Evolutionary conservation across 2,888 invertebrate genomes (phyloP).

Genomic region (Ormyrus nitidulus): DNA sequence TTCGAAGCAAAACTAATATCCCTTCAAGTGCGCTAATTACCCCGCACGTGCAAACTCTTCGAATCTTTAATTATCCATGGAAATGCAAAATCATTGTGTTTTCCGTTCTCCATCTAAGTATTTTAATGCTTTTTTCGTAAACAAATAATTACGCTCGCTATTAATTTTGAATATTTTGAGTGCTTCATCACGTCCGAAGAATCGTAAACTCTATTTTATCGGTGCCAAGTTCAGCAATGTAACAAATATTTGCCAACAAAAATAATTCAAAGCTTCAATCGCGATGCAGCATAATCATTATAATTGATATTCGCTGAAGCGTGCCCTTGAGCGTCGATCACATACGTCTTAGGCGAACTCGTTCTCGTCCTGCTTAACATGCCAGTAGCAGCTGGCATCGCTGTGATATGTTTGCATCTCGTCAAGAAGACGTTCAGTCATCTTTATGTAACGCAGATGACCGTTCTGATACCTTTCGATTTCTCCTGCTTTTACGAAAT

Average conservation of each 20-base stretch:
- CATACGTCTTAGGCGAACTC: slow-evolving; percentile 11
- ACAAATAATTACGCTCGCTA: not conserved
- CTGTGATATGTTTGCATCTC: slow-evolving; percentile 62
- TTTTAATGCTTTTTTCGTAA: not conserved
- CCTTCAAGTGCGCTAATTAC: slow-evolving; percentile 41
- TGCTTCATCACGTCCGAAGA: slow-evolving; percentile 7
- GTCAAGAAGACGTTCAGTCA: slow-evolving; percentile 65
- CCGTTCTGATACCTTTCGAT: slow-evolving; percentile 1
- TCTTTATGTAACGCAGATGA: slow-evolving; percentile 63
- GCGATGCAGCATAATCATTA: slow-evolving; percentile 40
- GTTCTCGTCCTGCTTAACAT: slow-evolving; percentile 44
- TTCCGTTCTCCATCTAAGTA: not conserved
- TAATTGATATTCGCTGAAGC: slow-evolving; percentile 54
- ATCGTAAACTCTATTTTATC: slow-evolving; percentile 3
- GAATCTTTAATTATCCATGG: not conserved
- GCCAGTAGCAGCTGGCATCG: slow-evolving; percentile 66
- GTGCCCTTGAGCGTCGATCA: slow-evolving; percentile 53
- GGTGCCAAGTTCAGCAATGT: slow-evolving; percentile 30
- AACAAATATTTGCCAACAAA: slow-evolving; percentile 46
- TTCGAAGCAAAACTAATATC: slow-evolving; percentile 48
- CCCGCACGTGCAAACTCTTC: not conserved
- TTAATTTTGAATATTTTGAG: slow-evolving; percentile 24
- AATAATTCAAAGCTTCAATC: slow-evolving; percentile 42
- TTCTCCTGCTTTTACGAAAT: not conserved
- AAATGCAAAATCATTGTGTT: slow-evolving; percentile 2